Evolutionary conservation across 2,797 vertebrate genomes (phyloP).

Genomic region (Xyrichtys novacula): DNA sequence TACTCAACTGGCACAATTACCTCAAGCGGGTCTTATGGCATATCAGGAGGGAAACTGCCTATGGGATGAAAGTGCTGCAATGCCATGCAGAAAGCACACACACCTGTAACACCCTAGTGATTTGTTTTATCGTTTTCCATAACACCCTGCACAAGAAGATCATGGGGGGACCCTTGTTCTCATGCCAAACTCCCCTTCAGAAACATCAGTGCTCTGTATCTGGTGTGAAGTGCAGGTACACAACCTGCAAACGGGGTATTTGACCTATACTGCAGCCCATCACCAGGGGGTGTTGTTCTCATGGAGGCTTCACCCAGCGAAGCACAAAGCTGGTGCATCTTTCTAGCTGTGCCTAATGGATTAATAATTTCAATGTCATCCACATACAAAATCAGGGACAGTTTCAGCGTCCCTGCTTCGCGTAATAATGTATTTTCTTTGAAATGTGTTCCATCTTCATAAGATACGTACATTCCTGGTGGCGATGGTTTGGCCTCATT

Average conservation of each 20-base stretch:
- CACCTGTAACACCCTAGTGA: conserved; percentile 17
- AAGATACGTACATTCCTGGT: conserved; percentile 31
- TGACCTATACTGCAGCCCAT: no score
- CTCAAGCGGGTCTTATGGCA: conserved; percentile 33
- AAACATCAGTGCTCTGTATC: neutral
- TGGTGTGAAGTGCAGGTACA: conserved; percentile 4
- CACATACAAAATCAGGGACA: conserved; percentile 46
- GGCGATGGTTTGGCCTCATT: conserved; percentile 36
- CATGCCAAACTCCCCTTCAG: neutral
- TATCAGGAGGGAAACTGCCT: conserved; percentile 39
- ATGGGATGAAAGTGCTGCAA: conserved; percentile 40
- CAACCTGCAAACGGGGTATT: conserved; percentile 35
- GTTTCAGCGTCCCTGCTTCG: conserved; percentile 7
- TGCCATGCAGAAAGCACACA: conserved; percentile 12
- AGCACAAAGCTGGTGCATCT: no score
- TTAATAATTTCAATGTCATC: conserved; percentile 50
- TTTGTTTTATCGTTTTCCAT: neutral
- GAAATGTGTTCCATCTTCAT: conserved; percentile 49
- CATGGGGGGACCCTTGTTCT: conserved; percentile 1
- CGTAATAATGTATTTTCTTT: conserved; percentile 48
- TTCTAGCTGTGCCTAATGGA: conserved; percentile 34
- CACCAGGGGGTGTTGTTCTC: no score
- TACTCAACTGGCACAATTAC: conserved; percentile 47
- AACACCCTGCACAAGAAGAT: conserved; percentile 17
- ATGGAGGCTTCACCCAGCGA: neutral